Percentiles rank a stretch among this genome's conserved stretches.
These are phyloP conservation scores for Dallia pectoralis DNA, from an alignment of 2,797 vertebrate species.

Conservation along the genomic window DNA sequence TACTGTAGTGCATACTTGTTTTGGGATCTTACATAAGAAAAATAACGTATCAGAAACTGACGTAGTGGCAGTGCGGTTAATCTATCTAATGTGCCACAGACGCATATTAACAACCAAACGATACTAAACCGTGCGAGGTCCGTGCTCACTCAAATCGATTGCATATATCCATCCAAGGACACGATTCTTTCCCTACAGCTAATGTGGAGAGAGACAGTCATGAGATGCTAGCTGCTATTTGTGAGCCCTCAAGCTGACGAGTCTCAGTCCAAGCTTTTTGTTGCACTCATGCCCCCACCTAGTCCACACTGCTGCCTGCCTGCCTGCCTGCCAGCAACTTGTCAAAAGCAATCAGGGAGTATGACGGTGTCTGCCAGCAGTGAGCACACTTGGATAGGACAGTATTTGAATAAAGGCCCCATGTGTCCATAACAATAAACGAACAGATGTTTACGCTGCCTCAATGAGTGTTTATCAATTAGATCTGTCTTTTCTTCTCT, in stretches of 20 bases:
- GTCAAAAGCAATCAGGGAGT: slow-evolving; percentile 17
- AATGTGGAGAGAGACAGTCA: slow-evolving; percentile 1
- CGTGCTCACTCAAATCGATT: background rate
- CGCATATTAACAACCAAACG: background rate
- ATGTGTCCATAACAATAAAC: slow-evolving; percentile 2
- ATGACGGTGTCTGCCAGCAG: background rate
- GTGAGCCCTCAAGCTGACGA: background rate
- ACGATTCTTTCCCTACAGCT: background rate
- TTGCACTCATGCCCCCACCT: background rate
- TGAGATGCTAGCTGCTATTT: background rate
- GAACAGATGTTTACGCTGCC: background rate
- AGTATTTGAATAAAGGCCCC: background rate
- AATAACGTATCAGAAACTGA: background rate
- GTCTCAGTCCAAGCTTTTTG: slow-evolving; percentile 5
- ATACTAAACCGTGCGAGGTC: background rate
- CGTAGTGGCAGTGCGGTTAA: background rate
- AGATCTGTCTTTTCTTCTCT: background rate
- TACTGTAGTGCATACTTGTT: background rate
- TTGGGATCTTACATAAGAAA: background rate
- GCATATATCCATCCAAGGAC: background rate
- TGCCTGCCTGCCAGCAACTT: slow-evolving; percentile 7
- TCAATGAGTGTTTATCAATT: slow-evolving; percentile 2
- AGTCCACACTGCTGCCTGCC: background rate
- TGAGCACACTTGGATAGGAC: background rate
- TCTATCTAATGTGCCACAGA: background rate